Base-by-base conservation (phyloP, 2,797 vertebrate genomes). In the Periophthalmus magnuspinnatus region DNA sequence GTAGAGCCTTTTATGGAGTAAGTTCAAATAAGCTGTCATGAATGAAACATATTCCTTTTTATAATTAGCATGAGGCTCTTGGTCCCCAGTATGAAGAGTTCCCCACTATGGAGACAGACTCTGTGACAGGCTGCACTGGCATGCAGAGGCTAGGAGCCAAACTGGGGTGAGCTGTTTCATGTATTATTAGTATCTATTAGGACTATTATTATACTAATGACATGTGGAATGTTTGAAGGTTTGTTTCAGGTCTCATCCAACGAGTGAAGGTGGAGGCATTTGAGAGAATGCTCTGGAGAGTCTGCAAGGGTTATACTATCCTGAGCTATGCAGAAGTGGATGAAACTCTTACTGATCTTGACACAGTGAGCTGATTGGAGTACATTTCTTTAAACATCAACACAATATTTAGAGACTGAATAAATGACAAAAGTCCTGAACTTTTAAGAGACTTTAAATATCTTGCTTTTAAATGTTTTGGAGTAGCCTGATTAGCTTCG, bases 121-220 rank as follows among this genome's bases (percentile, higher is more conserved):
- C 94, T 0, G 89, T 95, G 74, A 89, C 94, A 9, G 97, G 98
- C 75, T 95, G 92, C 90, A 98, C 90, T 69, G 93, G 94, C 2
- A 96, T 98, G 95, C 96, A 99, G 80, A 94, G 97, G 63, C 95
- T 99, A 13, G 97, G 96, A 47, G 96, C 97, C 62, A 99, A 98
- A 62, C 92, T 99, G 66, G 96, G 97, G 97, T 99, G 91, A 89
- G 96, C 68, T 17, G 54, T 10, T 21, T 7, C 21, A 33, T 11
- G 41, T 11, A 45, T 45, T 45, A 14, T 45, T 45, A 45, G 13
- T 14, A 45, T 14, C 41, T 16, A 3, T 45, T 45, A 45, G 13
- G 10, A 45, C 4, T 45, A 45, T 45, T 45, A 45, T 13, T 16
- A 21, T 36, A 52, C 24, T 32, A 32, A 57, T 28, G 55, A 9